A percentile compares a stretch with the other conserved stretches of the same genome.
These are phyloP conservation scores for Stenopsyche tienmushanensis DNA, from an alignment of 1,140 invertebrate genomes.

Conservation along the genomic window DNA sequence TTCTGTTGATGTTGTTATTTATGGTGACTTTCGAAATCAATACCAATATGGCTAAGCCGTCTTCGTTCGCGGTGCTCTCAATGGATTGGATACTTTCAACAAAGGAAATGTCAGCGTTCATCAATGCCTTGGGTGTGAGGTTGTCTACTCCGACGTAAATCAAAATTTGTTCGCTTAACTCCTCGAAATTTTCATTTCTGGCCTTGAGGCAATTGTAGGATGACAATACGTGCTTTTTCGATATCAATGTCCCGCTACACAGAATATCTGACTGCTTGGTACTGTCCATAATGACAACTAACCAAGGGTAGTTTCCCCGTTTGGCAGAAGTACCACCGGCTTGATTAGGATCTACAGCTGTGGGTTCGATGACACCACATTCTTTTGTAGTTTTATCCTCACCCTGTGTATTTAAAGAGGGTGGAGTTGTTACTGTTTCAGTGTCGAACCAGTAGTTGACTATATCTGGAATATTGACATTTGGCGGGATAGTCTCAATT, in stretches of 20 bases:
- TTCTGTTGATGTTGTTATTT: conserved; percentile 49
- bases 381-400: too few species aligned
- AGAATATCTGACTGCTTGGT: conserved; percentile 49
- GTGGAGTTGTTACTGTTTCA: too few species aligned
- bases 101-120: conserved; percentile 42
- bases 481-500: too few species aligned
- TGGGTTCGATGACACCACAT: too few species aligned
- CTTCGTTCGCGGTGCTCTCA: conserved; percentile 44
- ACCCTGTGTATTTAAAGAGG: too few species aligned
- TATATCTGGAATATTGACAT: too few species aligned
- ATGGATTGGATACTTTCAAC: conserved; percentile 45
- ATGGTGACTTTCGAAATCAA: conserved; percentile 44
- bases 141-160: conserved; percentile 48
- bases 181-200: neutral
- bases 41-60: conserved; percentile 50
- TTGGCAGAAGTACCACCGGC: conserved; percentile 44
- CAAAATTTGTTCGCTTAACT: conserved; percentile 41
- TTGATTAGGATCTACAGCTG: too few species aligned
- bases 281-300: conserved; percentile 53
- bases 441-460: too few species aligned
- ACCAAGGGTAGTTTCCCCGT: conserved; percentile 57
- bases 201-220: conserved; percentile 42
- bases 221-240: conserved; percentile 43
- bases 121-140: conserved; percentile 44
- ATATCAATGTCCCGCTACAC: conserved; percentile 45